Evolutionary conservation across 2,797 vertebrate species (phyloP).

Genomic region (Yasuhikotakia modesta): DNA sequence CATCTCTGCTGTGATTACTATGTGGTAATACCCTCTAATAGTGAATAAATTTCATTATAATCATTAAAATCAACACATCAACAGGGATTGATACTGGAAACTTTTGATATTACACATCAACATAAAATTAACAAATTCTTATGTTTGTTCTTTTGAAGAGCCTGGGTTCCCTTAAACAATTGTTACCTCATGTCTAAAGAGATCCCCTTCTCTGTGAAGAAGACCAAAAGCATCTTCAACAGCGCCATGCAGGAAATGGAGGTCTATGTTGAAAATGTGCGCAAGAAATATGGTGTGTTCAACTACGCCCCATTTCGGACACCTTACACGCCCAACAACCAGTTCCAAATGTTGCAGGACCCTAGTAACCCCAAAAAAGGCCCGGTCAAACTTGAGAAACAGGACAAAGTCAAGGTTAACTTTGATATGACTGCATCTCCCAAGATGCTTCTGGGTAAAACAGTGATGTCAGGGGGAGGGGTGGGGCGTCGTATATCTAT

Average conservation of each 20-base stretch:
- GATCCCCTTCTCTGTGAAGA: slow-evolving; percentile 99
- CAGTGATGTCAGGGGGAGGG: slow-evolving; percentile 80
- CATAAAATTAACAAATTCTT: not conserved
- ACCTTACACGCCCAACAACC: slow-evolving; percentile 95
- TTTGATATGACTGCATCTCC: slow-evolving; percentile 96
- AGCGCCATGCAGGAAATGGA: slow-evolving; percentile 99
- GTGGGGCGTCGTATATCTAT: slow-evolving; percentile 87
- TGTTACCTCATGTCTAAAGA: slow-evolving; percentile 99
- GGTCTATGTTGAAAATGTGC: slow-evolving; percentile 97
- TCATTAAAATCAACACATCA: not conserved
- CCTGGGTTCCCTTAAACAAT: slow-evolving; percentile 99
- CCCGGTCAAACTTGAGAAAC: slow-evolving; percentile 89
- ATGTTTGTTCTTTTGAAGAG: slow-evolving; percentile 70
- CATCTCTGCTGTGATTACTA: not conserved
- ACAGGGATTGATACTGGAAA: not conserved
- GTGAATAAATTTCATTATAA: too few species aligned
- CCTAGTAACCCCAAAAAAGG: slow-evolving; percentile 89
- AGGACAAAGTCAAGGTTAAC: slow-evolving; percentile 93
- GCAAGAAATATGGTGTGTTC: slow-evolving; percentile 94
- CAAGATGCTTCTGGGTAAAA: slow-evolving; percentile 92
- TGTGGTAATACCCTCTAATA: too few species aligned
- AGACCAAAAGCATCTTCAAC: slow-evolving; percentile 99
- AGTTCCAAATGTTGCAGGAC: slow-evolving; percentile 95
- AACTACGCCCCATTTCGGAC: slow-evolving; percentile 99
- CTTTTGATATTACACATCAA: not conserved